A percentile compares a stretch with the other conserved stretches of the same genome.
These are phyloP conservation scores for Polyergus mexicanus DNA, from an alignment of 1,140 invertebrate species.

Conservation along the genomic window DNA sequence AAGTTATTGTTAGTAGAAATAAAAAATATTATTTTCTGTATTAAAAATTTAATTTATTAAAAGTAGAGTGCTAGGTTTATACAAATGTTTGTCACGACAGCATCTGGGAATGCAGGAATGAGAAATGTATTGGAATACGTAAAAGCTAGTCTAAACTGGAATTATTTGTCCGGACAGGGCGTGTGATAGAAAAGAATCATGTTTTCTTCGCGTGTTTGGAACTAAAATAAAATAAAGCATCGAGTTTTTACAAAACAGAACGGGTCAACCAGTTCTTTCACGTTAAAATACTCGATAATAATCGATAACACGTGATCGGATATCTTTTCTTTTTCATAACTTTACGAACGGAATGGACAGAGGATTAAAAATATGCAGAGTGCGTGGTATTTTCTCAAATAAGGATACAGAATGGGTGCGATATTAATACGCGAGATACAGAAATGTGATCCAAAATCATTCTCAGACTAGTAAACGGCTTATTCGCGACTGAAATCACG, in stretches of 20 bases:
- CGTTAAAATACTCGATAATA: neutral
- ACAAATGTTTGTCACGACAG: constrained; percentile 12
- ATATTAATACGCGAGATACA: constrained; percentile 28
- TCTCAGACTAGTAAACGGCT: neutral
- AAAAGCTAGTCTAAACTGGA: neutral
- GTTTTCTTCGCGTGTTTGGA: constrained; percentile 26
- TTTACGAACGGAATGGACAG: neutral
- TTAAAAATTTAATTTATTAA: no score
- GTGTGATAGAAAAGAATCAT: constrained; percentile 20
- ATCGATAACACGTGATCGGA: neutral
- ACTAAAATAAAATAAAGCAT: constrained; percentile 12
- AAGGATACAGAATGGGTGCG: neutral
- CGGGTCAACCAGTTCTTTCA: no score
- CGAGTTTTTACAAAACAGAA: constrained; percentile 11
- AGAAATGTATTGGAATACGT: neutral
- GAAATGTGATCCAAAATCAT: constrained; percentile 12
- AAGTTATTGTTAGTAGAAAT: no score
- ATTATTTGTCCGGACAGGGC: constrained; percentile 24
- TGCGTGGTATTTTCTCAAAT: constrained; percentile 4
- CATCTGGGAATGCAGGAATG: neutral
- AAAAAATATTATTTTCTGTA: no score
- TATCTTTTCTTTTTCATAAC: neutral
- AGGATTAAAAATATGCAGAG: neutral
- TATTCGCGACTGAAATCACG: constrained; percentile 67
- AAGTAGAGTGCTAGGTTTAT: no score